Evolutionary conservation across 2,797 vertebrate genomes (phyloP).

Genomic region (Sphenopsis melanotis): DNA sequence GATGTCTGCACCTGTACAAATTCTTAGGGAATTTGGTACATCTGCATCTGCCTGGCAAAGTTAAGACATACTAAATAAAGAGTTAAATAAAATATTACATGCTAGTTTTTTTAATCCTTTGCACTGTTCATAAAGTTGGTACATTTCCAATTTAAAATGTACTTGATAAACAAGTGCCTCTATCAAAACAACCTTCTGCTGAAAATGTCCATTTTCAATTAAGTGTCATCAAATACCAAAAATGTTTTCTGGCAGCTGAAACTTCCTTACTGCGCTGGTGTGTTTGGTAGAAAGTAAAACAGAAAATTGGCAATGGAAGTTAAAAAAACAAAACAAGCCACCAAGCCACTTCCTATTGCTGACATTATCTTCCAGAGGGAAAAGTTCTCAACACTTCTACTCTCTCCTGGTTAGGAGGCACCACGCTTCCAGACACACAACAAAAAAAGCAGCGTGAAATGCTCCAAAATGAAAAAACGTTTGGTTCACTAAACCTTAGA

Average conservation of each 20-base stretch:
- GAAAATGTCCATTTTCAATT: not conserved
- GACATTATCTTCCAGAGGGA: not conserved
- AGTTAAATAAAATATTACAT: constrained; percentile 24
- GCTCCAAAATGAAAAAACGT: not conserved
- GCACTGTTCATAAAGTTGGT: not conserved
- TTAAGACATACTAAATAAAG: not conserved
- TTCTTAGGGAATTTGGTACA: not conserved
- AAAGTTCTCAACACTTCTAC: not conserved
- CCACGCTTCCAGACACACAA: not conserved
- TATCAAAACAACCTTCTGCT: constrained; percentile 7
- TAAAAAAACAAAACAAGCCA: not conserved
- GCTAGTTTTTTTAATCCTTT: not conserved
- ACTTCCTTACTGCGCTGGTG: not conserved
- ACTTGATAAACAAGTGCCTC: not conserved
- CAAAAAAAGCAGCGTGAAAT: not conserved
- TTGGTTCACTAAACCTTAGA: not conserved
- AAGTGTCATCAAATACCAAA: not conserved
- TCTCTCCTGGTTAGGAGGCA: not conserved
- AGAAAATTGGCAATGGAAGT: not conserved
- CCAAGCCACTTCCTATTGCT: not conserved
- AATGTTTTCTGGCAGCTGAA: not conserved
- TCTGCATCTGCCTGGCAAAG: not conserved
- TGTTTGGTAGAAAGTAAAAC: not conserved
- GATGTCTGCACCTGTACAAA: constrained; percentile 24
- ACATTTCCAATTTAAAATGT: not conserved